Evolutionary conservation across 2,113 vertebrate genomes (phyloP).

Genomic region (Carlito syrichta): DNA sequence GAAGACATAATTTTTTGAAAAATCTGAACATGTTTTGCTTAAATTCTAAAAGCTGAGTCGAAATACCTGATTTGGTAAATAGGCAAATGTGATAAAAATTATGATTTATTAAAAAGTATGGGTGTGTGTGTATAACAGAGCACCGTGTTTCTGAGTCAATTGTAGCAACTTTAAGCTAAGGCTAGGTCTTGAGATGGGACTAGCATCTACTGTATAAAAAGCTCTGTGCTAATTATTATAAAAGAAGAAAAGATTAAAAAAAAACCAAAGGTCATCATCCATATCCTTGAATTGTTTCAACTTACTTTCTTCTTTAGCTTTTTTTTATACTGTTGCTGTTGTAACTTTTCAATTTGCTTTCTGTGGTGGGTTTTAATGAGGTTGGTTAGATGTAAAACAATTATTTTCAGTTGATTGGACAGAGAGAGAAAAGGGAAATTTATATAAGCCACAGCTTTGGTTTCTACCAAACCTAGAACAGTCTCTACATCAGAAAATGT

Average conservation of each 20-base stretch:
- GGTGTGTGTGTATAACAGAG: no score
- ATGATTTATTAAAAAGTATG: no score
- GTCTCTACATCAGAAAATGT: not conserved
- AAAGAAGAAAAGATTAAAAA: not conserved
- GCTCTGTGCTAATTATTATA: not conserved
- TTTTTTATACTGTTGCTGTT: no score
- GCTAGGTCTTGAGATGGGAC: not conserved
- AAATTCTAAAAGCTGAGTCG: no score
- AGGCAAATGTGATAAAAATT: no score
- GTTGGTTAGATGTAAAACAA: not conserved
- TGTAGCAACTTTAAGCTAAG: not conserved
- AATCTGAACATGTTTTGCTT: no score
- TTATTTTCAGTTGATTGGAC: not conserved
- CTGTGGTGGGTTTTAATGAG: not conserved
- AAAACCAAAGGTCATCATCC: not conserved
- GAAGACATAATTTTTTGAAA: no score
- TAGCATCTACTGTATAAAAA: not conserved
- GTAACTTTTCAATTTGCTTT: not conserved
- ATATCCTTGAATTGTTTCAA: not conserved
- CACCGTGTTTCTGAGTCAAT: not conserved
- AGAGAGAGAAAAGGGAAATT: not conserved
- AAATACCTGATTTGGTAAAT: no score
- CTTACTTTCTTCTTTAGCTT: not conserved
- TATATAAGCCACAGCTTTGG: not conserved
- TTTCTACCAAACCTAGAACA: not conserved